Evolutionary conservation across 2,113 vertebrate genomes (phyloP), one percentile per base, ranked within the genome.

Genomic region (Nicator chloris): DNA sequence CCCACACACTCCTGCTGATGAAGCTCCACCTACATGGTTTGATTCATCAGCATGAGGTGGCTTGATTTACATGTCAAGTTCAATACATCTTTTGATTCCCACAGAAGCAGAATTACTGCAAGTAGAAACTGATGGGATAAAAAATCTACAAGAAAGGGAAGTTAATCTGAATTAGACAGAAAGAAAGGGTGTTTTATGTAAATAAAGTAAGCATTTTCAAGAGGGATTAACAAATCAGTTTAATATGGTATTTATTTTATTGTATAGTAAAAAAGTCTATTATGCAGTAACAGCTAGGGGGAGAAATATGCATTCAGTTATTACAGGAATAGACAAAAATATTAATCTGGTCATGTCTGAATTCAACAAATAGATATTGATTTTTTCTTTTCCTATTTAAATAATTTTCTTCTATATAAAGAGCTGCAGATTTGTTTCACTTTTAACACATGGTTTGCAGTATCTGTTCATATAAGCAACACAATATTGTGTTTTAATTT

Each of bases 11-110:
- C 44, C 47, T 56, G 40, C 53, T 56, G 77, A 65, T 30, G 54
- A 54, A 91, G 47, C 82, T 94, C 87, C 64, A 83, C 85, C 93
- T 77, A 89, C 79, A 47, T 1, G 3, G 24, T 86, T 91, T 85
- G 81, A 96, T 92, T 92, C 83, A 95, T 60, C 59, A 18, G 47
- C 69, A 77, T 76, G 88, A 95, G 56, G 69, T 44, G 44, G 68
- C 71, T 65, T 64, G 21, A 57, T 88, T 91, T 89, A 70, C 75
- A 64, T 31, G 33, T 31, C 44, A 56, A 86, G 31, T 59, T 92
- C 66, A 91, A 26, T n/a, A 78, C 79, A 75, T 73, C 50, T 59
- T 88, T 86, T 63, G 75, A 71, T 72, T 68, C 71, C 81, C 63
- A 60, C 15, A 69, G 63, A 56, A 53, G 31, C 24, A 79, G 59